Conservation (phyloP, 2,113 vertebrate species). For the Microcebus jonahi region DNA sequence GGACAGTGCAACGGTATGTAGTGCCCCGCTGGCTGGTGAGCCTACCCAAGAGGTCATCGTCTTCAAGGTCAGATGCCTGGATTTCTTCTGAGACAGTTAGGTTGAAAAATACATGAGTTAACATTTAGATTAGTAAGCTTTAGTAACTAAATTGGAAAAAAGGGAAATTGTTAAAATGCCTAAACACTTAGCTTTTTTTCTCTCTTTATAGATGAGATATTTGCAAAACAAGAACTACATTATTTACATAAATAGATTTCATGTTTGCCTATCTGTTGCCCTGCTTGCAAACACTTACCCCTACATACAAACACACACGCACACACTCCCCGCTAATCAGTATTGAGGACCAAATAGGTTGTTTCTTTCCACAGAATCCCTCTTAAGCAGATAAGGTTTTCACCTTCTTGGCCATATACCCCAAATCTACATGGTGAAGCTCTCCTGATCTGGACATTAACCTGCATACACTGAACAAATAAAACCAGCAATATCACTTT, state of each 20-base stretch:
- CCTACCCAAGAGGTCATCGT: rapidly evolving
- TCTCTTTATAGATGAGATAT: not conserved
- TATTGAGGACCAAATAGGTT: not conserved
- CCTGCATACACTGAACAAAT: not conserved
- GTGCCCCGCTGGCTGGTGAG: rapidly evolving
- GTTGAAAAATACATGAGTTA: not conserved
- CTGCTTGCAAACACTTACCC: not conserved
- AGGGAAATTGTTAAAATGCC: not conserved
- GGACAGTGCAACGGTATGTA: slow-evolving; percentile 93
- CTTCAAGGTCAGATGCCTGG: rapidly evolving
- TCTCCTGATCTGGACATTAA: not conserved
- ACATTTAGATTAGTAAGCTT: not conserved
- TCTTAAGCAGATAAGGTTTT: not conserved
- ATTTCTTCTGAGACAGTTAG: not conserved
- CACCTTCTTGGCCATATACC: not conserved
- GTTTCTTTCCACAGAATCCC: not conserved
- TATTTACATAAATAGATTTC: not conserved
- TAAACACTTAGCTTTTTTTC: not conserved
- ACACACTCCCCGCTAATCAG: not conserved
- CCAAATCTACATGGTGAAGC: not conserved
- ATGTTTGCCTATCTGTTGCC: not conserved
- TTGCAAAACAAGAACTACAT: not conserved
- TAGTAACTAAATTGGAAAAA: not conserved
- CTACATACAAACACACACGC: not conserved
- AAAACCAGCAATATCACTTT: not conserved